A percentile compares a stretch with the other conserved stretches of the same genome.
These are phyloP conservation scores for Aplocera efformata DNA, from an alignment of 2,888 invertebrate genomes.

Conservation along the genomic window DNA sequence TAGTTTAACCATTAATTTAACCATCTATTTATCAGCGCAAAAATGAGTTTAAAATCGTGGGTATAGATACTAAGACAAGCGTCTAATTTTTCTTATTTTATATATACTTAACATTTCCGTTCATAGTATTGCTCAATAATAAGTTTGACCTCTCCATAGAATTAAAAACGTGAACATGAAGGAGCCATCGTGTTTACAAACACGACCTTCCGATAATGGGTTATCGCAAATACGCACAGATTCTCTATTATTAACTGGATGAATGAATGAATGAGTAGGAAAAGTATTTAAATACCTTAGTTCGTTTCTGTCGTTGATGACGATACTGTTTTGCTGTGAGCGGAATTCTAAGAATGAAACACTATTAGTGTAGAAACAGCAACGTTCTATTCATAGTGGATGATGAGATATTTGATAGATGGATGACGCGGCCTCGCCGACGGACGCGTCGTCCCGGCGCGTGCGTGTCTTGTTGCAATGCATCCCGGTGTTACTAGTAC, in stretches of 20 bases:
- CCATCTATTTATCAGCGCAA: too few relatives aligned
- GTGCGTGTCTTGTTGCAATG: constrained; percentile 15
- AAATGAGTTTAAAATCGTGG: too few relatives aligned
- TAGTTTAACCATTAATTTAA: too few relatives aligned
- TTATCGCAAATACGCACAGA: constrained; percentile 52
- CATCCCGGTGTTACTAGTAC: constrained; percentile 13
- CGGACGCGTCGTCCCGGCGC: constrained; percentile 27
- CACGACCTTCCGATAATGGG: constrained; percentile 58
- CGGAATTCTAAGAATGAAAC: constrained; percentile 70
- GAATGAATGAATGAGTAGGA: constrained; percentile 50
- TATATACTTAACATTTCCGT: too few relatives aligned
- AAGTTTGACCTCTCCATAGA: constrained; percentile 42
- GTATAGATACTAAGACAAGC: too few relatives aligned
- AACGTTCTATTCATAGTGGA: constrained; percentile 67
- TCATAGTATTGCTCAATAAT: neutral
- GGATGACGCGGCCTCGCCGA: constrained; percentile 70
- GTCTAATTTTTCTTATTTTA: too few relatives aligned
- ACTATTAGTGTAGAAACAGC: constrained; percentile 42
- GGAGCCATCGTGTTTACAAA: constrained; percentile 58
- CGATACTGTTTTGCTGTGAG: constrained; percentile 57
- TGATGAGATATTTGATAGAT: constrained; percentile 72
- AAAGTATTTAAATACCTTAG: constrained; percentile 39
- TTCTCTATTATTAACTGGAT: constrained; percentile 46
- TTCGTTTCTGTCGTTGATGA: constrained; percentile 39
- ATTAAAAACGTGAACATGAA: constrained; percentile 45